Evolutionary conservation across 2,797 vertebrate species (phyloP).

Genomic region (Benthosema pterotum): DNA sequence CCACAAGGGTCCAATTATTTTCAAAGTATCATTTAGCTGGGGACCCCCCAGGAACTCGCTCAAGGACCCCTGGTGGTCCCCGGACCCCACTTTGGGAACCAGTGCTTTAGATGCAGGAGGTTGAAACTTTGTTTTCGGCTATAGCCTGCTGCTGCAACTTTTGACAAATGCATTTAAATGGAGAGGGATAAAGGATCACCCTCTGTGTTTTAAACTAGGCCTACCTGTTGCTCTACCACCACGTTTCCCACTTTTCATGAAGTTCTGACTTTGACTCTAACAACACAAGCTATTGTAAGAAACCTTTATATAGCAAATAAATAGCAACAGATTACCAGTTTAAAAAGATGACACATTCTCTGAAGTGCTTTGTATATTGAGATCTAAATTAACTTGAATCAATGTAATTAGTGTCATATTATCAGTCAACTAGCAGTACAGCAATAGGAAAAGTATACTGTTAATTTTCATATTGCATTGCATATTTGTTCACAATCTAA

Average conservation of each 20-base stretch:
- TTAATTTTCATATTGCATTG: neutral
- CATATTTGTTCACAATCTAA: too few species aligned
- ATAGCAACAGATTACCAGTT: conserved; percentile 13
- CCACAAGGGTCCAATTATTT: too few species aligned
- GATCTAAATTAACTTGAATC: too few species aligned
- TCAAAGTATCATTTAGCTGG: too few species aligned
- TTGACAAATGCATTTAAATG: neutral
- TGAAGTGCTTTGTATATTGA: neutral
- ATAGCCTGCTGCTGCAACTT: too few species aligned
- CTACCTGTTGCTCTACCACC: conserved; percentile 63
- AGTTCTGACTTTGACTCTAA: conserved; percentile 18
- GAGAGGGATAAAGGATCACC: neutral
- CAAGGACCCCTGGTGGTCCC: too few species aligned
- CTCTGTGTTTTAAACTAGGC: conserved; percentile 20
- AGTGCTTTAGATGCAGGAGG: too few species aligned
- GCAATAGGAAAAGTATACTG: too few species aligned
- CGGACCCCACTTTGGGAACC: too few species aligned
- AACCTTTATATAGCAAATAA: conserved; percentile 20
- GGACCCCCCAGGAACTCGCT: too few species aligned
- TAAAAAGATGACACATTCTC: conserved; percentile 1
- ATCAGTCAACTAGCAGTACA: neutral
- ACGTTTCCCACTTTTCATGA: conserved; percentile 6
- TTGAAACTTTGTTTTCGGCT: conserved; percentile 1
- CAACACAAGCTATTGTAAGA: conserved; percentile 4
- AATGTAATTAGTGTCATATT: too few species aligned